Evolutionary conservation across 2,113 vertebrate species (phyloP).

Genomic region (Xyliphius kryptos): DNA sequence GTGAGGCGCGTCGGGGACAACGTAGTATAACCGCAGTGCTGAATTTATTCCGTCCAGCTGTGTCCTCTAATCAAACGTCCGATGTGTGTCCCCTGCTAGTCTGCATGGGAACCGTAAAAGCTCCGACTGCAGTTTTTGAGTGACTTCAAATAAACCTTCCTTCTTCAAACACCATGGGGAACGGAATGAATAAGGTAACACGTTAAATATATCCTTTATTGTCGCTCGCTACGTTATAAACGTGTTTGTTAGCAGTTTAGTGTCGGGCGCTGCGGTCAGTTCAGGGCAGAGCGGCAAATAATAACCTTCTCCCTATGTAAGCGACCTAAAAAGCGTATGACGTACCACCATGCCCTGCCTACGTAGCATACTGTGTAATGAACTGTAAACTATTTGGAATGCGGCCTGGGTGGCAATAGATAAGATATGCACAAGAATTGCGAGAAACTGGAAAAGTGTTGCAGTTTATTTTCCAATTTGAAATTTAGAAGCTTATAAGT

Average conservation of each 20-base stretch:
- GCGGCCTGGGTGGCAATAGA: not conserved
- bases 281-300: not conserved
- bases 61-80: not conserved
- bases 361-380: not conserved
- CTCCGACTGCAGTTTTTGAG: not conserved
- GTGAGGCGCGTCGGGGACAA: not conserved
- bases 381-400: not conserved
- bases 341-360: not conserved
- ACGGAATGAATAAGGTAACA: slow-evolving; percentile 68
- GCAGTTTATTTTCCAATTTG: not conserved
- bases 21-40: not conserved
- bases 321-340: not conserved
- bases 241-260: not conserved
- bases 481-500: too few species aligned
- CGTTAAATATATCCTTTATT: not conserved
- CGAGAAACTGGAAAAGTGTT: not conserved
- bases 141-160: not conserved
- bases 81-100: slow-evolving; percentile 8
- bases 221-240: not conserved
- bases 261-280: not conserved
- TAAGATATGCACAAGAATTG: not conserved
- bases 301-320: not conserved
- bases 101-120: slow-evolving; percentile 9
- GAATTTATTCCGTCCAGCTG: not conserved
- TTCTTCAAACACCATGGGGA: slow-evolving; percentile 54